A percentile compares a stretch with the other conserved stretches of the same genome.
These are phyloP conservation scores for Zaprionus vittiger DNA, from an alignment of 1,140 invertebrate genomes.

Conservation along the genomic window DNA sequence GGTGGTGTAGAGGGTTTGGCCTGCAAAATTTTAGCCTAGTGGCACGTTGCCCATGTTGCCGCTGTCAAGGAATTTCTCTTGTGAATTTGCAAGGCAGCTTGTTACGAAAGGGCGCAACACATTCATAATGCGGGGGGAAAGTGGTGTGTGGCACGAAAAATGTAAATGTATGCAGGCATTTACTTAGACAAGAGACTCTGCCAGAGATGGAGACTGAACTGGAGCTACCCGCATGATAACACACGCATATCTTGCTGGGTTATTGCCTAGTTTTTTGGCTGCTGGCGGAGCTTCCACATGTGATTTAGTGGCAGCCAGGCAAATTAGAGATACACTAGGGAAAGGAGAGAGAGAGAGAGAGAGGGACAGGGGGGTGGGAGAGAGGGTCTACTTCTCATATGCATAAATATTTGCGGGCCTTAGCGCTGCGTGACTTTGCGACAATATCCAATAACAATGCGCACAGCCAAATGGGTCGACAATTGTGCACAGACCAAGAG, in stretches of 20 bases:
- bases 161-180: conserved; percentile 47
- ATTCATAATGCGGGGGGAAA: conserved; percentile 31
- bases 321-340: conserved; percentile 56
- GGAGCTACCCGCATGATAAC: conserved; percentile 64
- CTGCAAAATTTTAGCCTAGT: conserved; percentile 38
- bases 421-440: conserved; percentile 51
- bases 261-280: conserved; percentile 73
- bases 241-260: conserved; percentile 73
- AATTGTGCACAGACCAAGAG: conserved; percentile 49
- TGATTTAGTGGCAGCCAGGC: conserved; percentile 33
- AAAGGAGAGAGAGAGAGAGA: not conserved
- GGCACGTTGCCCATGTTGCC: conserved; percentile 42
- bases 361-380: not conserved
- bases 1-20: too few relatives aligned
- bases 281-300: conserved; percentile 40
- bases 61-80: conserved; percentile 53
- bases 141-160: conserved; percentile 17
- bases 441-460: conserved; percentile 36
- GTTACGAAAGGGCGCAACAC: conserved; percentile 41
- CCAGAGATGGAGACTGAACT: conserved; percentile 16
- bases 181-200: conserved; percentile 50
- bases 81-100: conserved; percentile 71
- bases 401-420: conserved; percentile 71
- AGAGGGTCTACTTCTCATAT: conserved; percentile 51
- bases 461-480: conserved; percentile 50